A percentile compares a stretch with the other conserved stretches of the same genome.
Conservation (phyloP, 64 coral and sea anemone species). For the Stylophora pistillata region DNA sequence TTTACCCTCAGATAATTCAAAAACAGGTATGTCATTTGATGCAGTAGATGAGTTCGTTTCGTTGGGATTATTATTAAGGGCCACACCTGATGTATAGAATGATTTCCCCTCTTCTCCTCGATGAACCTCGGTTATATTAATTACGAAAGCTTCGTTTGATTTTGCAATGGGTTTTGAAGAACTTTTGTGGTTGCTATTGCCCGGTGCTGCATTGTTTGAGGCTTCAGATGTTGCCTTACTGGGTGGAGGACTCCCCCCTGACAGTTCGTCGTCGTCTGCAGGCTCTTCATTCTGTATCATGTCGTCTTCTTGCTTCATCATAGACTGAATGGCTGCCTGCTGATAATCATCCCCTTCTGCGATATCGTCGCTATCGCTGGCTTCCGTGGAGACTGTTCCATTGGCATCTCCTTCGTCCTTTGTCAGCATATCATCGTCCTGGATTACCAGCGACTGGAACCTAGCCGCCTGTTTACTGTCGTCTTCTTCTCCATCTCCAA, state of each 20-base stretch:
- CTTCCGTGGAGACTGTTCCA: background rate
- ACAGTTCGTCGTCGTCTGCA: background rate
- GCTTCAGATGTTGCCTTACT: background rate
- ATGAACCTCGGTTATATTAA: background rate
- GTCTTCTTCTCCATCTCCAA: background rate
- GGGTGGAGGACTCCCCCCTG: background rate
- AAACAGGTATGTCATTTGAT: background rate
- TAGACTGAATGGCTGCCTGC: conserved; percentile 32
- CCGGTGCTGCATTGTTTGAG: background rate
- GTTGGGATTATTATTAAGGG: conserved; percentile 15
- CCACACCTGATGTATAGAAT: conserved; percentile 17
- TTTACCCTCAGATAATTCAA: background rate
- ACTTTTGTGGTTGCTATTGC: background rate
- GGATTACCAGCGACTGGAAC: conserved; percentile 31
- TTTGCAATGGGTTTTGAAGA: background rate
- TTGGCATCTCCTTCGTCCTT: conserved; percentile 16
- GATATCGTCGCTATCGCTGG: background rate
- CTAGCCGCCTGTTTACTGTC: conserved; percentile 16
- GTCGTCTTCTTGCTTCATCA: conserved; percentile 41
- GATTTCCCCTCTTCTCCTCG: background rate
- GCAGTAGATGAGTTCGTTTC: background rate
- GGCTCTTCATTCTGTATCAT: conserved; percentile 27
- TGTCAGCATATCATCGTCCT: conserved; percentile 23
- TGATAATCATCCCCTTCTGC: background rate
- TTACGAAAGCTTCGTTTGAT: background rate